Base-by-base conservation (phyloP, 2,797 vertebrate genomes). In the Leuciscus waleckii region DNA sequence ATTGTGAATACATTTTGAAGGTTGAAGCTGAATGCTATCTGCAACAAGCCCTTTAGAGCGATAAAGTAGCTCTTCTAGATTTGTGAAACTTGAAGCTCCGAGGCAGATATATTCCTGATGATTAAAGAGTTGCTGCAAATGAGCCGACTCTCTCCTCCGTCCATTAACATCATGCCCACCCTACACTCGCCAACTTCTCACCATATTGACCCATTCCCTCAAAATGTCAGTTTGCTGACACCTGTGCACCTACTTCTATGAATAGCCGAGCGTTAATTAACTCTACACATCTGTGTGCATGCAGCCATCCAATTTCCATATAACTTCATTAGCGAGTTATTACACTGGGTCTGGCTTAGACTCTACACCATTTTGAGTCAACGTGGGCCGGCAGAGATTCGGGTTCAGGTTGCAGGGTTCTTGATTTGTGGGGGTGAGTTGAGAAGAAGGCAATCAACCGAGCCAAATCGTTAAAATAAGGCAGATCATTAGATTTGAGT, bases 241-340 rank as follows among this genome's bases (percentile, higher is more conserved):
- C 84, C 37, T 43, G 75, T 63, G 46, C 70, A 56, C 81, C 51
- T 54, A 68, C 51, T 82, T 77, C 79, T 74, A 75, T 63, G 61
- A 83, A 80, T 51, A 83, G 79, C 83, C 14, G 54, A 11, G 85
- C 81, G 58, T 91, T 94, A 92, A 94, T 95, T 92, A 95, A 90
- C 87, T 91, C 87, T 46, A 88, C 90, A 79, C 70, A 87, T 82
- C 82, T 82, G 85, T 85, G 75, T 86, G 86, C 86, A 77, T 71
- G 32, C 29, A 39, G 86, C 88, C 81, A 87, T 90, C 88, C 86
- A 87, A 85, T 89, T 90, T 91, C 90, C 82, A 78, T 58, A 49
- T 89, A 87, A 88, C 91, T 93, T 93, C 91, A 93, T 93, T 92
- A 93, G 79, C 69, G 73, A 83, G 90, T 92, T 91, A 92, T 94